Conservation (phyloP, 2,888 invertebrate species). For the Drosophila nr. fundita region DNA sequence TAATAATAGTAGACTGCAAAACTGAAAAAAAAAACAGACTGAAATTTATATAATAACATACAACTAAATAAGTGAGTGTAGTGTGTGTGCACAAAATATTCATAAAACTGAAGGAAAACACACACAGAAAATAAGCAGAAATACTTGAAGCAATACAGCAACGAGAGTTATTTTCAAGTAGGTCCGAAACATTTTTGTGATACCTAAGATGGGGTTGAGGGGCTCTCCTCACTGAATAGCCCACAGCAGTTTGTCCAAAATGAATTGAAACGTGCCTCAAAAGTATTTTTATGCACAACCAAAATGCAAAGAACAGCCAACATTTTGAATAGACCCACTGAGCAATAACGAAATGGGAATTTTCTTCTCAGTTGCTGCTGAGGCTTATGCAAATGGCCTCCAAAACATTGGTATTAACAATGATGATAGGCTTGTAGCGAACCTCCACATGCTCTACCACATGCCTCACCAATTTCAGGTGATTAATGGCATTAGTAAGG, state of each 20-base stretch:
- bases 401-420: slow-evolving; percentile 9
- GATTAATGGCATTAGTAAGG: background rate
- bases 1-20: background rate
- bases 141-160: slow-evolving; percentile 37
- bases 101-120: slow-evolving; percentile 55
- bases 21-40: slow-evolving; percentile 7
- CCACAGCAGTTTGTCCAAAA: slow-evolving; percentile 44
- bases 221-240: background rate
- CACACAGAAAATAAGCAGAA: slow-evolving; percentile 46
- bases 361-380: background rate
- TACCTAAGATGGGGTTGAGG: background rate
- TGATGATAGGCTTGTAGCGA: background rate
- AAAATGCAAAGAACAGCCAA: slow-evolving; percentile 39
- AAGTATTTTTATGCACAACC: slow-evolving; percentile 59
- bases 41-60: slow-evolving; percentile 54
- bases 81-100: slow-evolving; percentile 35
- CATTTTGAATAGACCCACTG: slow-evolving; percentile 18
- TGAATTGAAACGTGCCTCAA: slow-evolving; percentile 65
- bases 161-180: slow-evolving; percentile 39
- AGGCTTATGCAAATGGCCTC: slow-evolving; percentile 36
- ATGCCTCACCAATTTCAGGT: background rate
- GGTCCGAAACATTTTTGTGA: slow-evolving; percentile 25
- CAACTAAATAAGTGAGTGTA: slow-evolving; percentile 2
- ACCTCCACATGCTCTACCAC: background rate
- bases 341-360: slow-evolving; percentile 5